phyloP scores from a whole-genome alignment of 2,888 invertebrate species.

The Clostera curtula region DNA sequence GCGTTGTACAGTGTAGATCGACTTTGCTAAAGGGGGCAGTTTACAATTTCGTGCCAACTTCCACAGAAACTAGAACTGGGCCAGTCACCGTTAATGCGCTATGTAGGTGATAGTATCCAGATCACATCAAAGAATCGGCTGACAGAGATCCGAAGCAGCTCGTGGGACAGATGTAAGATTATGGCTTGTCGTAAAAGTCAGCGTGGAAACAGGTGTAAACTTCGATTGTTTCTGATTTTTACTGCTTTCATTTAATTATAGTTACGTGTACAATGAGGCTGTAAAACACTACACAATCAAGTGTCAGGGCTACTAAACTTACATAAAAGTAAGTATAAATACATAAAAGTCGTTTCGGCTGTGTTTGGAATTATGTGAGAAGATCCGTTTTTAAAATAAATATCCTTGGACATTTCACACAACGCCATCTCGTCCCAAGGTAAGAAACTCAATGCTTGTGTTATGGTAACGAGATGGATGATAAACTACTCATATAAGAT shows the following conservation, averaged over 20 bases:
- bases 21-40: constrained; percentile 69
- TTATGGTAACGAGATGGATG: too few relatives aligned
- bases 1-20: too few relatives aligned
- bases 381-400: too few relatives aligned
- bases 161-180: constrained; percentile 32
- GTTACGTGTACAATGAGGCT: neutral
- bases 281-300: constrained; percentile 1
- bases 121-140: constrained; percentile 61
- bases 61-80: constrained; percentile 63
- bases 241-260: neutral
- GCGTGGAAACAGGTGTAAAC: constrained; percentile 9
- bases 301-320: too few relatives aligned
- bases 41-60: constrained; percentile 72
- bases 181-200: constrained; percentile 20
- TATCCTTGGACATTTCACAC: too few relatives aligned
- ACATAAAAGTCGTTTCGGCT: too few relatives aligned
- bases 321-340: too few relatives aligned
- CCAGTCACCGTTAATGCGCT: constrained; percentile 62
- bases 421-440: too few relatives aligned
- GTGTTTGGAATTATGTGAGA: too few relatives aligned
- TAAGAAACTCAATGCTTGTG: too few relatives aligned
- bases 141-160: constrained; percentile 37
- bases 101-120: constrained; percentile 65
- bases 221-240: constrained; percentile 7
- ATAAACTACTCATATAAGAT: too few relatives aligned